Evolutionary conservation across 2,888 invertebrate genomes (phyloP).

Genomic region (Leptopilina myrica): DNA sequence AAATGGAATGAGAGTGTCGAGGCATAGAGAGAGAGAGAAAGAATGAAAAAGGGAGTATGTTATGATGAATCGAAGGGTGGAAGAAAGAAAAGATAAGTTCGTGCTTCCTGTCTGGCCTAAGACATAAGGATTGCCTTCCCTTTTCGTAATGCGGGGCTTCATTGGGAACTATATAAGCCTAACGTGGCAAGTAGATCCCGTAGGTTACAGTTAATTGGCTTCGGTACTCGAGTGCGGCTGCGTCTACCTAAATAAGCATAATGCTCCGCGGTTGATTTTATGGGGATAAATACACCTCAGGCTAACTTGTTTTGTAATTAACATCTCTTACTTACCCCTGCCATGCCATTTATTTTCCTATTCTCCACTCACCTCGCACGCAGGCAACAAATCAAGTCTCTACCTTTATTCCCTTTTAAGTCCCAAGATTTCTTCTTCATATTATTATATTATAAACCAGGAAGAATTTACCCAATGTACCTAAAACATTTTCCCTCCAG

Average conservation of each 20-base stretch:
- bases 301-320: slow-evolving; percentile 38
- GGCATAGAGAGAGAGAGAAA: neutral
- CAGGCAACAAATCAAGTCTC: slow-evolving; percentile 24
- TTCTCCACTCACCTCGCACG: slow-evolving; percentile 5
- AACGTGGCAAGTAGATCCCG: slow-evolving; percentile 68
- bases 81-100: slow-evolving; percentile 12
- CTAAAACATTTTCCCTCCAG: neutral
- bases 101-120: slow-evolving; percentile 29
- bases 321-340: slow-evolving; percentile 31
- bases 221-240: slow-evolving; percentile 58
- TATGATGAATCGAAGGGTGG: slow-evolving; percentile 3
- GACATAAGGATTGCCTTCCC: slow-evolving; percentile 39
- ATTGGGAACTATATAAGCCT: slow-evolving; percentile 64
- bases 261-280: slow-evolving; percentile 35
- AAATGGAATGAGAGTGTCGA: too few relatives aligned
- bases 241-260: slow-evolving; percentile 44
- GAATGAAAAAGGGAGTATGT: neutral
- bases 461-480: neutral
- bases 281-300: slow-evolving; percentile 38
- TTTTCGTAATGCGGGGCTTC: slow-evolving; percentile 62
- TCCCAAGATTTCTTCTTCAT: neutral
- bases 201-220: slow-evolving; percentile 71
- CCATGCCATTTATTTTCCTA: slow-evolving; percentile 35
- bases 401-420: neutral
- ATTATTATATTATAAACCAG: neutral